Conservation (phyloP, 2,797 vertebrate species). For the Myiothlypis chrysogaster region DNA sequence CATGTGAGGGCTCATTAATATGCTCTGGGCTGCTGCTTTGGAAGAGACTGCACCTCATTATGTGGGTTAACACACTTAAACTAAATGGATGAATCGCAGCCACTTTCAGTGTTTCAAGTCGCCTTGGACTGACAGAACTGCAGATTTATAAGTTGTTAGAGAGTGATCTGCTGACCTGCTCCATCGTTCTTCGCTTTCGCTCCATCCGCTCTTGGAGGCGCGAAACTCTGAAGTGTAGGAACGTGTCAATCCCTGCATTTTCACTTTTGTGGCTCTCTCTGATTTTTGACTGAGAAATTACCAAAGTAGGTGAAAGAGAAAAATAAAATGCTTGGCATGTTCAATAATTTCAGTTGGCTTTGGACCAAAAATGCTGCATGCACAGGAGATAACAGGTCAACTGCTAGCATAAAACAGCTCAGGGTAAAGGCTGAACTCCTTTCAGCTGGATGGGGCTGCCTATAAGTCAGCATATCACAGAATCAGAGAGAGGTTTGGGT, state of each 20-base stretch:
- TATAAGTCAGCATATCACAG: background rate
- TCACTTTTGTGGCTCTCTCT: background rate
- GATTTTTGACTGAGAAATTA: background rate
- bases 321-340: background rate
- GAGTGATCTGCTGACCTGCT: background rate
- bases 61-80: constrained; percentile 44
- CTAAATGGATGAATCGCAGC: constrained; percentile 40
- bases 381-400: background rate
- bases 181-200: background rate
- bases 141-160: constrained; percentile 26
- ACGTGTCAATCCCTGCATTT: background rate
- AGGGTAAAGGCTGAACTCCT: background rate
- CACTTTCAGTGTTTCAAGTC: background rate
- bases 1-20: constrained; percentile 36
- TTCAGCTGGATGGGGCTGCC: background rate
- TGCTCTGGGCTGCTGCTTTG: constrained; percentile 6
- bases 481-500: background rate
- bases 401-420: background rate
- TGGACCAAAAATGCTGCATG: background rate
- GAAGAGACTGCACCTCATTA: constrained; percentile 38
- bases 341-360: background rate
- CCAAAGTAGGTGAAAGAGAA: background rate
- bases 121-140: background rate
- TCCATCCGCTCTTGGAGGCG: background rate
- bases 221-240: background rate